These are phyloP conservation scores for Habroteleia sp. DNA, from an alignment of 2,888 invertebrate genomes.

Conservation along the genomic window DNA sequence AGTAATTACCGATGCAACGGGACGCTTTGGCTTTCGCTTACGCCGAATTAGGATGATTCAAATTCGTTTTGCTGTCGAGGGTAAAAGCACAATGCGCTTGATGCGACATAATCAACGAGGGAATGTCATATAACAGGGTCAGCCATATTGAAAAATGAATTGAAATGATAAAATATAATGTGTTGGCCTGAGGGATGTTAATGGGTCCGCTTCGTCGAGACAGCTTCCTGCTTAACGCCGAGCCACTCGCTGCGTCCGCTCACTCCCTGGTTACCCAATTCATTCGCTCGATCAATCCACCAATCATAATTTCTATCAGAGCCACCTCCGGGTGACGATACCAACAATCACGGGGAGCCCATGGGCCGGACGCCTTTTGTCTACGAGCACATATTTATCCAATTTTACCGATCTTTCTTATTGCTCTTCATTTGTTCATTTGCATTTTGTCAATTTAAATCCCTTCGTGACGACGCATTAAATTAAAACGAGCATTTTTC, in stretches of 20 bases:
- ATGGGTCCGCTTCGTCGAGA: constrained; percentile 83
- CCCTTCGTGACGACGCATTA: constrained; percentile 16
- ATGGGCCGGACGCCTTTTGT: constrained; percentile 69
- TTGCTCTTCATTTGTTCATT: constrained; percentile 57
- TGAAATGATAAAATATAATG: constrained; percentile 78
- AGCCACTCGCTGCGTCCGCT: constrained; percentile 78
- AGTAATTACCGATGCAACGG: constrained; percentile 5
- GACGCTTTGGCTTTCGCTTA: neutral
- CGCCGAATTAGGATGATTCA: neutral
- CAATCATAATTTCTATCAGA: constrained; percentile 81
- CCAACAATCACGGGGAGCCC: constrained; percentile 74
- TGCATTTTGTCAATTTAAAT: constrained; percentile 46
- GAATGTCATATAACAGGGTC: constrained; percentile 33
- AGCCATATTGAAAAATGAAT: constrained; percentile 79
- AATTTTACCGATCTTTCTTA: constrained; percentile 59
- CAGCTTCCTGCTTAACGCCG: constrained; percentile 82
- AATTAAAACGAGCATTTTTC: constrained; percentile 20
- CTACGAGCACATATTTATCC: constrained; percentile 59
- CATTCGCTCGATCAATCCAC: constrained; percentile 74
- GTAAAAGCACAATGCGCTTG: constrained; percentile 36
- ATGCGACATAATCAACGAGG: constrained; percentile 39
- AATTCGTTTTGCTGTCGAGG: constrained; percentile 17
- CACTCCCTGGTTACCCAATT: constrained; percentile 63
- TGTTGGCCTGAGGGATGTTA: constrained; percentile 80
- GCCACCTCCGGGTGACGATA: constrained; percentile 81